phyloP scores from a whole-genome alignment of 2,888 invertebrate genomes.

The Carabus problematicus region DNA sequence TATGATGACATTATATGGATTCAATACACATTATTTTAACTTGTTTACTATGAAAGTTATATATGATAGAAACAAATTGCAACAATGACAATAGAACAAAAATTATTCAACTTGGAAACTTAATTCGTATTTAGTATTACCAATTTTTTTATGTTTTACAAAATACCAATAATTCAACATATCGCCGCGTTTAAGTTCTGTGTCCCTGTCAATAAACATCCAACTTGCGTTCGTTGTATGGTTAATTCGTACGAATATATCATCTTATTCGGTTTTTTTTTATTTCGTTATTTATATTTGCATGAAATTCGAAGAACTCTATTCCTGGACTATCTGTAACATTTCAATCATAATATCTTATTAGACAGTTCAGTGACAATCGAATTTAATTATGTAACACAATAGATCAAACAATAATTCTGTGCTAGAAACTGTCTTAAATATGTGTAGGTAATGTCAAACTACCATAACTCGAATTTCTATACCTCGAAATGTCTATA shows the following conservation, averaged over 20 bases:
- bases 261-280: conserved; percentile 19
- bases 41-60: no score
- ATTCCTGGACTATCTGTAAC: conserved; percentile 23
- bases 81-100: not conserved
- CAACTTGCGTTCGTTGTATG: not conserved
- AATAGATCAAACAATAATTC: no score
- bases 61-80: conserved; percentile 1
- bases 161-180: conserved; percentile 15
- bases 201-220: conserved; percentile 10
- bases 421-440: no score
- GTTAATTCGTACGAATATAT: conserved; percentile 24
- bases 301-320: conserved; percentile 21
- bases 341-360: not conserved
- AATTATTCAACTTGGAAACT: conserved; percentile 10
- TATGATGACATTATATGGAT: no score
- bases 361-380: not conserved
- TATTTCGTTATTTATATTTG: conserved; percentile 25
- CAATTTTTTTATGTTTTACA: conserved; percentile 7
- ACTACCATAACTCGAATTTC: no score
- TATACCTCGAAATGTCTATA: no score
- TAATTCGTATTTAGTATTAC: conserved; percentile 13
- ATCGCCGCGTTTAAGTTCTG: conserved; percentile 16
- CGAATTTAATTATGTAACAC: no score
- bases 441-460: no score
- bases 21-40: no score